Base-by-base conservation (phyloP, 2,888 invertebrate species). In the Thalpophila matura region DNA sequence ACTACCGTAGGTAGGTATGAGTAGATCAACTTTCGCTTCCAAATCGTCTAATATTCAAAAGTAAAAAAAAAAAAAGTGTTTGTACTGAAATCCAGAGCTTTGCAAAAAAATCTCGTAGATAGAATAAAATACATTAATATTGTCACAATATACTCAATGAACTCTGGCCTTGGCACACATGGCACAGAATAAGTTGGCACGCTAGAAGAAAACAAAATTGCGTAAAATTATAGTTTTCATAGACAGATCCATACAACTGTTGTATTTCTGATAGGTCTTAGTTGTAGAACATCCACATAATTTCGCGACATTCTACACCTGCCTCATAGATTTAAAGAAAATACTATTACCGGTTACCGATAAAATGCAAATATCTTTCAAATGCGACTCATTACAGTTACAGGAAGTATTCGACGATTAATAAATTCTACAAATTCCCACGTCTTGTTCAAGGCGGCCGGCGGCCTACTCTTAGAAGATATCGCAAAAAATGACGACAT, bases 81-180 rank as follows among this genome's bases (percentile, higher is more conserved):
- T n/a, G n/a, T n/a, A n/a, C 9, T 24, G 7, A n/a, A 9, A 38
- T 24, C 0, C 10, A 27, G 10, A 35, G 10, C 10, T 14, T 37
- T 31, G 20, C 7, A 55, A 33, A 9, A 35, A 16, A n/a, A n/a
- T n/a, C n/a, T 14, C 33, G 14, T 33, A 33, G 18, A 31, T n/a
- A 54, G 18, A 53, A 18, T 37, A 38, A 33, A 56, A 46, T 38
- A 58, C 3, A 38, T n/a, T 60, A 60, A 47, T 54, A 64, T 27
- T 31, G 24, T 29, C 27, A 35, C 38, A 59, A 42, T n/a, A 16
- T 20, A n/a, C 16, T 47, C 46, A 60, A 45, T 74, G 57, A 78
- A 64, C 61, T 68, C 38, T 72, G 47, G 55, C 69, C 73, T 65
- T 79, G 79, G 57, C 77, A 62, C 58, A 61, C 16, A 73, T 74